Evolutionary conservation across 2,113 vertebrate species (phyloP).

Genomic region (Otus sunia): DNA sequence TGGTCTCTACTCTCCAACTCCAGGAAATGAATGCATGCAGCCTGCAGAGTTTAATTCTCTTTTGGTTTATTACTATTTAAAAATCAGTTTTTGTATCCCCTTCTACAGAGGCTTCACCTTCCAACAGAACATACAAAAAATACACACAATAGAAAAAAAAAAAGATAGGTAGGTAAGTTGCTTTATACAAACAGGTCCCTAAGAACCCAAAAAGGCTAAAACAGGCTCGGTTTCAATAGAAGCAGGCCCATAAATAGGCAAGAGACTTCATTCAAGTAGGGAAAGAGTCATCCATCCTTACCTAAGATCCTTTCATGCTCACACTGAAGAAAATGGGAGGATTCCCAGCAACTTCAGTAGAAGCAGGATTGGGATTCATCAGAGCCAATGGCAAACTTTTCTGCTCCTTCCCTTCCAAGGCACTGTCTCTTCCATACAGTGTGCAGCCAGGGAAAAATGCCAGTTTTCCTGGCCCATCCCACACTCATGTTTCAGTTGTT

Average conservation of each 20-base stretch:
- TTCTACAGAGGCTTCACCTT: slow-evolving; percentile 71
- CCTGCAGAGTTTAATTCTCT: slow-evolving; percentile 62
- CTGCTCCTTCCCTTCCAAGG: slow-evolving; percentile 68
- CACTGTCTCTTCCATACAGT: slow-evolving; percentile 58
- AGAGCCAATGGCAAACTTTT: slow-evolving; percentile 56
- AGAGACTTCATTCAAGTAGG: slow-evolving; percentile 68
- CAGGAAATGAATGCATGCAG: slow-evolving; percentile 67
- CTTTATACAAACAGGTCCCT: slow-evolving; percentile 69
- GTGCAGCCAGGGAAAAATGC: slow-evolving; percentile 26
- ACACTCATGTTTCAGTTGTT: slow-evolving; percentile 44
- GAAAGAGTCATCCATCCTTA: slow-evolving; percentile 63
- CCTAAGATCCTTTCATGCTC: slow-evolving; percentile 58
- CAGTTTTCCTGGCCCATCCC: slow-evolving; percentile 44
- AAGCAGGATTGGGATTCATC: slow-evolving; percentile 59
- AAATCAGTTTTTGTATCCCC: slow-evolving; percentile 63
- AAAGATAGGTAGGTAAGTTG: slow-evolving; percentile 65
- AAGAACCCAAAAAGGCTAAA: slow-evolving; percentile 68
- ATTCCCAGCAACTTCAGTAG: slow-evolving; percentile 45
- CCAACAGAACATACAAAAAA: slow-evolving; percentile 69
- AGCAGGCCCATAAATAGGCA: slow-evolving; percentile 66
- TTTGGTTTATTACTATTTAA: slow-evolving; percentile 71
- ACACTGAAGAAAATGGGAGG: slow-evolving; percentile 41
- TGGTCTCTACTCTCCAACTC: not conserved
- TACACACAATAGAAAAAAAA: slow-evolving; percentile 69
- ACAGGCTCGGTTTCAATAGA: slow-evolving; percentile 70